Evolutionary conservation across 2,888 invertebrate species (phyloP).

Genomic region (Ochropacha duplaris): DNA sequence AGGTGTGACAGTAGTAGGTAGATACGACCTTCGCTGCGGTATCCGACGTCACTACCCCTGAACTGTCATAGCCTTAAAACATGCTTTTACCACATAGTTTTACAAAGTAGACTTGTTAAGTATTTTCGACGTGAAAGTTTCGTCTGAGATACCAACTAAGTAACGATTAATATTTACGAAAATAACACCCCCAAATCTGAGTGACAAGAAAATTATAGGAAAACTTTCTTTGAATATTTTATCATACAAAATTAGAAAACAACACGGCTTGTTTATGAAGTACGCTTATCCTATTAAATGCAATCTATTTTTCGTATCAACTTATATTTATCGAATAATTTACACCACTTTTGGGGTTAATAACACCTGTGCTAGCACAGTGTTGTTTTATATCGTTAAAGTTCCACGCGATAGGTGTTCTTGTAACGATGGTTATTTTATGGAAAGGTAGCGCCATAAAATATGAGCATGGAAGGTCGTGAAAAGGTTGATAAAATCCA

Average conservation of each 20-base stretch:
- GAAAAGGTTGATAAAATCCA: conserved; percentile 4
- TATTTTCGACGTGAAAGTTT: not conserved
- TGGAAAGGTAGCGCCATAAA: conserved; percentile 36
- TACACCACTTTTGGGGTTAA: not conserved
- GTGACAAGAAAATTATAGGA: not conserved
- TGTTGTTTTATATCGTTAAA: conserved; percentile 26
- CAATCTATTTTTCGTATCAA: not conserved
- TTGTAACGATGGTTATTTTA: conserved; percentile 18
- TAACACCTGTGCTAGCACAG: not conserved
- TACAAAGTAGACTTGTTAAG: too few relatives aligned
- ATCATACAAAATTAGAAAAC: not conserved
- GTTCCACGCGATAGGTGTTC: conserved; percentile 21
- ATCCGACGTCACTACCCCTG: too few relatives aligned
- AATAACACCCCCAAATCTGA: not conserved
- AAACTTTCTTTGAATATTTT: not conserved
- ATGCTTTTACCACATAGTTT: too few relatives aligned
- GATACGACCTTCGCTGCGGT: too few relatives aligned
- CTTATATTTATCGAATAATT: not conserved
- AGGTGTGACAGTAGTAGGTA: too few relatives aligned
- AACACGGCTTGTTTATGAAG: not conserved
- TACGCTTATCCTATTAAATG: not conserved
- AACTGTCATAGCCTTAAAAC: too few relatives aligned
- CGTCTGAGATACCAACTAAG: not conserved
- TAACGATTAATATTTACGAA: not conserved
- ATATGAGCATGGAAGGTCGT: conserved; percentile 29